Evolutionary conservation across 2,797 vertebrate genomes (phyloP), one percentile per base, ranked within the genome.

Genomic region (Silurus aristotelis): DNA sequence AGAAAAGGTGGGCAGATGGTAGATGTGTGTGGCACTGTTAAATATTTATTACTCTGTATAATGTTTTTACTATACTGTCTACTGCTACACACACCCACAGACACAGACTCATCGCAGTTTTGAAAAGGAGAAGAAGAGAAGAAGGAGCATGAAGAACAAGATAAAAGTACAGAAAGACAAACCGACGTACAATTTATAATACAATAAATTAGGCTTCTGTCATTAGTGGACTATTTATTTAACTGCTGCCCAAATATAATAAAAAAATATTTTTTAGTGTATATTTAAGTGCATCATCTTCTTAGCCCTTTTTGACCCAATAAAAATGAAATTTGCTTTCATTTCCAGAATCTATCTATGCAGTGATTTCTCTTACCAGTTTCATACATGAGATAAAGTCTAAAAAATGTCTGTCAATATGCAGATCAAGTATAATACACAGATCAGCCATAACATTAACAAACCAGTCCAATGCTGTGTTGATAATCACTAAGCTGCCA

Each of bases 41-140:
- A 91, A 91, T 90, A 91, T 91, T 91, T 89, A 88, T 88, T 89
- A 84, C 87, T 80, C 66, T 85, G 73, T 85, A 81, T 87, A 84
- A 89, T 79, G 70, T 83, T 86, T 75, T 71, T 56, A 86, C 82
- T 61, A 76, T 56, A 73, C 58, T 38, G 55, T 10, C 48, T 56
- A 56, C 25, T 58, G 14, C n/a, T 58, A 19, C 14, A 38, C 67
- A 68, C 67, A 68, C 6, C 7, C 27, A 43, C 67, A 43, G 15
- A 43, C 67, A 70, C 17, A 38, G 25, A 67, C 64, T 38, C 38
- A 38, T 38, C 5, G 3, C 38, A 38, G 38, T 38, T 38, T 38
- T 38, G 38, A 38, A 38, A 38, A 38, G 38, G 38, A 38, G 38
- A 38, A 38, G 38, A 38, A 38, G 38, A 38, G 38, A 38, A 4